A percentile compares a stretch with the other conserved stretches of the same genome.
These are phyloP conservation scores for Palaemon carinicauda DNA, from an alignment of 1,140 invertebrate species.

Conservation along the genomic window DNA sequence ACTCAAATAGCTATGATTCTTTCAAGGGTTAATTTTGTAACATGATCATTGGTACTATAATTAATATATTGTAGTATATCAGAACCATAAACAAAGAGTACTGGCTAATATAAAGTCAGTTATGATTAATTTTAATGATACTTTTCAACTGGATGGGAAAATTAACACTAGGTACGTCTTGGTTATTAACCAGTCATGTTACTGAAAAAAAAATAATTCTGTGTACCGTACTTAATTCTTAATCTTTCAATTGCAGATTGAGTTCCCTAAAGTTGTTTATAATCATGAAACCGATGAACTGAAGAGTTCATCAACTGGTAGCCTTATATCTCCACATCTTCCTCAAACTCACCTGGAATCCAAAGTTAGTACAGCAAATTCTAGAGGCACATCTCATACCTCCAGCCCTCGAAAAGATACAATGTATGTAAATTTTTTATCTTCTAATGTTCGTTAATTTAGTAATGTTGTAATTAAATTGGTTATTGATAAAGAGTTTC, in stretches of 20 bases:
- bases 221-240: background rate
- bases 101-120: too few relatives aligned
- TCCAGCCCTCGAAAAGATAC: constrained; percentile 16
- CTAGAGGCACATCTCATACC: constrained; percentile 1
- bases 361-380: background rate
- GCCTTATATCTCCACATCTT: constrained; percentile 47
- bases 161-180: background rate
- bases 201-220: background rate
- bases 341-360: constrained; percentile 20
- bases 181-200: background rate
- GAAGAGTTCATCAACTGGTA: constrained; percentile 17
- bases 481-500: too few relatives aligned
- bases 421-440: background rate
- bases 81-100: too few relatives aligned
- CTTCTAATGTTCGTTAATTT: too few relatives aligned
- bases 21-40: too few relatives aligned
- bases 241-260: constrained; percentile 33
- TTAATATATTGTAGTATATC: too few relatives aligned
- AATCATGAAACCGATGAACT: constrained; percentile 40
- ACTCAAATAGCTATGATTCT: too few relatives aligned
- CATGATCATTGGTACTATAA: too few relatives aligned
- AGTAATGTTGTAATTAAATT: too few relatives aligned
- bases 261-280: constrained; percentile 56
- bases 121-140: too few relatives aligned
- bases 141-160: too few relatives aligned